A percentile compares a stretch with the other conserved stretches of the same genome.
phyloP scores from a whole-genome alignment of 2,888 invertebrate species.

The Oxystoma pomonae region DNA sequence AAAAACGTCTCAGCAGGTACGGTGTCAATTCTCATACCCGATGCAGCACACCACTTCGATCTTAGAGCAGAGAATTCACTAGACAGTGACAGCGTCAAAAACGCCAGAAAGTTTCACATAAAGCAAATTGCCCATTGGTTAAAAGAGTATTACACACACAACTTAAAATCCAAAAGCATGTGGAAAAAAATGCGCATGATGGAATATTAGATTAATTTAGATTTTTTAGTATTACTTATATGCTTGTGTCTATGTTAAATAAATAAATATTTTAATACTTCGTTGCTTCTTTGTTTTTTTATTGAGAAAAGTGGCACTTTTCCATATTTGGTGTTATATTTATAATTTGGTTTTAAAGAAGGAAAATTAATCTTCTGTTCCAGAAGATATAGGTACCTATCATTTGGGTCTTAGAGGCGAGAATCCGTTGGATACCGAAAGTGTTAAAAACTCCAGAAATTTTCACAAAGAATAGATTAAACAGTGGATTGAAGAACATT shows the following conservation, averaged over 20 bases:
- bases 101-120: conserved; percentile 61
- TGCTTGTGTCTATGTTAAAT: too few relatives aligned
- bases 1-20: conserved; percentile 62
- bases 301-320: too few relatives aligned
- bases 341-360: too few relatives aligned
- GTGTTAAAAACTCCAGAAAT: conserved; percentile 59
- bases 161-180: conserved; percentile 13
- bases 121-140: conserved; percentile 59
- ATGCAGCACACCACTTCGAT: conserved; percentile 85
- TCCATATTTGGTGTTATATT: too few relatives aligned
- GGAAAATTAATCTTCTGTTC: too few relatives aligned
- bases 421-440: conserved; percentile 60
- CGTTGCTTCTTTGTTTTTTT: too few relatives aligned
- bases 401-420: conserved; percentile 75
- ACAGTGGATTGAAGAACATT: conserved; percentile 51
- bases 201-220: too few relatives aligned
- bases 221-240: too few relatives aligned
- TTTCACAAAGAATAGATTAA: conserved; percentile 59
- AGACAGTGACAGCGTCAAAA: conserved; percentile 64
- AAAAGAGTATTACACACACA: conserved; percentile 24
- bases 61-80: conserved; percentile 59
- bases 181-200: conserved; percentile 4
- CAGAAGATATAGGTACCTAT: too few relatives aligned
- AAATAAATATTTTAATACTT: too few relatives aligned
- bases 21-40: conserved; percentile 68